Evolutionary conservation across 2,797 vertebrate species (phyloP).

Genomic region (Acrocephalus scirpaceus): DNA sequence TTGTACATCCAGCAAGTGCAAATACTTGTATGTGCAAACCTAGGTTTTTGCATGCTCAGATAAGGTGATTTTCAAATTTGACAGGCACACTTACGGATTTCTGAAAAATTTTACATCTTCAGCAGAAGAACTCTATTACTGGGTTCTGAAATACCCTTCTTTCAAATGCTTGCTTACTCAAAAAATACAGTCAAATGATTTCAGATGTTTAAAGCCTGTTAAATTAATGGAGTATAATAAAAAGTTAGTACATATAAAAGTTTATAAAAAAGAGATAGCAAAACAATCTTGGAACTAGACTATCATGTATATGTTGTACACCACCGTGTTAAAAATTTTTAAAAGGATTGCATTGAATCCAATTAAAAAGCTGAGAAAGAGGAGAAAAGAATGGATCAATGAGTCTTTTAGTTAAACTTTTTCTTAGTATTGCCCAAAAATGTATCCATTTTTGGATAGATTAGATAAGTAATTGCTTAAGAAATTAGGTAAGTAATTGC

Average conservation of each 20-base stretch:
- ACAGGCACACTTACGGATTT: not conserved
- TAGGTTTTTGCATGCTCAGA: not conserved
- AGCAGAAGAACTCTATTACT: not conserved
- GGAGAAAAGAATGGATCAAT: not conserved
- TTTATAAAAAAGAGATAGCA: not conserved
- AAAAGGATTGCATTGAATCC: not conserved
- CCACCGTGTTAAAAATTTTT: not conserved
- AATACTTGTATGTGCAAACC: not conserved
- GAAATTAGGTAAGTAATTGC: not conserved
- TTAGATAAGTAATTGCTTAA: too few species aligned
- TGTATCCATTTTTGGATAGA: not conserved
- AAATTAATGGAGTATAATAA: not conserved
- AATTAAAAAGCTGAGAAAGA: not conserved
- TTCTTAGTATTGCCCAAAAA: not conserved
- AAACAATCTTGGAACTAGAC: not conserved
- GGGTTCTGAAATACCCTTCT: not conserved
- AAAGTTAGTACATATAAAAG: not conserved
- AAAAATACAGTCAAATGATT: not conserved
- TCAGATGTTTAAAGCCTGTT: not conserved
- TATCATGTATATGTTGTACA: not conserved
- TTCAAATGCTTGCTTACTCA: not conserved
- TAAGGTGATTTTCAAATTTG: not conserved
- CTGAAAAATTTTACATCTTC: not conserved
- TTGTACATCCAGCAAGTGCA: not conserved
- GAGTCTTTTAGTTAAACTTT: not conserved